A percentile compares a stretch with the other conserved stretches of the same genome.
phyloP scores from a whole-genome alignment of 1,140 invertebrate genomes.

The Neotoxoptera formosana region DNA sequence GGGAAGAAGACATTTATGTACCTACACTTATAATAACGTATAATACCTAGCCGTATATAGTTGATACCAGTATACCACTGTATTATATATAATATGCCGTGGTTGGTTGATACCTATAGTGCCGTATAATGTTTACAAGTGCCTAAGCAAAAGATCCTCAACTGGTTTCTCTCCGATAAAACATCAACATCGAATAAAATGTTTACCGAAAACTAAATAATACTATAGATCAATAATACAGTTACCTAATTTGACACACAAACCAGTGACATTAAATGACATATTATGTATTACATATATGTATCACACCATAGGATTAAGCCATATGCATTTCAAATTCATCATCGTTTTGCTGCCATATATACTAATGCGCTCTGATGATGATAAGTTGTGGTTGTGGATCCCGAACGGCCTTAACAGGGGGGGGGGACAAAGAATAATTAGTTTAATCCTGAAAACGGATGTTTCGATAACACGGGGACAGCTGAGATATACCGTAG shows the following conservation, averaged over 20 bases:
- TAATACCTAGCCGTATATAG: no score
- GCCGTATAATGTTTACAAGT: not conserved
- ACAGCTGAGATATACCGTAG: not conserved
- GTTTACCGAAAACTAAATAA: not conserved
- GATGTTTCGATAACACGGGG: conserved; percentile 19
- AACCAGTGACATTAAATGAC: conserved; percentile 2
- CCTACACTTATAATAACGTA: not conserved
- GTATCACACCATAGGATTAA: not conserved
- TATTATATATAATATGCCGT: not conserved
- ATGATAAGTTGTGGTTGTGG: conserved; percentile 34
- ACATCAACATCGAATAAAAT: not conserved
- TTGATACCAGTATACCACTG: not conserved
- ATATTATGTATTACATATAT: not conserved
- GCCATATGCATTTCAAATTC: conserved; percentile 9
- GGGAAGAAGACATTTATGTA: not conserved
- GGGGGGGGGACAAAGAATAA: not conserved
- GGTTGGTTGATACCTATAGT: not conserved
- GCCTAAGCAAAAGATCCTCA: not conserved
- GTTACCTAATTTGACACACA: not conserved
- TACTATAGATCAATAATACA: not conserved
- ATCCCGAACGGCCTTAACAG: not conserved
- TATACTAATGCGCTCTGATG: conserved; percentile 27
- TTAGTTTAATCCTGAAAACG: conserved; percentile 37
- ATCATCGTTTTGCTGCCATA: conserved; percentile 38
- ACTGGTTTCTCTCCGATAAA: not conserved